Conservation (phyloP, 2,797 vertebrate genomes). For the Syngnathus acus region DNA sequence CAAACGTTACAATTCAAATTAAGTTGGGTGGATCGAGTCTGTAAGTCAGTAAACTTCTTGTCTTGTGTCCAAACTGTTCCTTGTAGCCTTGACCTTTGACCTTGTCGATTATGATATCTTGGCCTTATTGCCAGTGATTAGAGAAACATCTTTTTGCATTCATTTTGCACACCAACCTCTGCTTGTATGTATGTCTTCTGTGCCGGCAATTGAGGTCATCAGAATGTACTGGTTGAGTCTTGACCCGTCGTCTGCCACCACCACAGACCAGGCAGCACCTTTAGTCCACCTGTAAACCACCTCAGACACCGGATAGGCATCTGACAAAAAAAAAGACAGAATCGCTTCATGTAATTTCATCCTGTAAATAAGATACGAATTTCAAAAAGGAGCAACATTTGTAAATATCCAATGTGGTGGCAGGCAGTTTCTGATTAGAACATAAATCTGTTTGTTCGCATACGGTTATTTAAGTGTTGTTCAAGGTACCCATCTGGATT, state of each 20-base stretch:
- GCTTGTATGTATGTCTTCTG: slow-evolving; percentile 87
- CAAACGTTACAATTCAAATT: not conserved
- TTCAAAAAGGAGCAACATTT: slow-evolving; percentile 24
- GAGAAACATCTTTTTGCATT: not conserved
- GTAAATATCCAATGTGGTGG: slow-evolving; percentile 3
- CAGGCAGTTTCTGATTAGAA: too few species aligned
- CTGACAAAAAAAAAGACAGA: slow-evolving; percentile 53
- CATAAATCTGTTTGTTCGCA: slow-evolving; percentile 3
- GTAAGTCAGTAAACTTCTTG: not conserved
- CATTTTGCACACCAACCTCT: slow-evolving; percentile 71
- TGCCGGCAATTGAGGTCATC: slow-evolving; percentile 81
- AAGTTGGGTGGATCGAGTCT: not conserved
- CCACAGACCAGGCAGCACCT: slow-evolving; percentile 80
- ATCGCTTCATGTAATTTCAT: not conserved
- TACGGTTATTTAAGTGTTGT: slow-evolving; percentile 24
- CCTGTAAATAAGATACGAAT: not conserved
- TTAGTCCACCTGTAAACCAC: slow-evolving; percentile 91
- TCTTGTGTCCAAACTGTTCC: not conserved
- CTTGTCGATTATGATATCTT: not conserved
- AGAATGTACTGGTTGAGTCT: slow-evolving; percentile 95
- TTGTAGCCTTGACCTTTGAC: not conserved
- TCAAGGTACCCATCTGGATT: slow-evolving; percentile 34
- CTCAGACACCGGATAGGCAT: slow-evolving; percentile 94
- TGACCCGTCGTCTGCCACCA: slow-evolving; percentile 90
- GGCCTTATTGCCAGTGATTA: not conserved